A percentile compares a stretch with the other conserved stretches of the same genome.
Conservation (phyloP, 2,888 invertebrate genomes). For the Protonemura montana region DNA sequence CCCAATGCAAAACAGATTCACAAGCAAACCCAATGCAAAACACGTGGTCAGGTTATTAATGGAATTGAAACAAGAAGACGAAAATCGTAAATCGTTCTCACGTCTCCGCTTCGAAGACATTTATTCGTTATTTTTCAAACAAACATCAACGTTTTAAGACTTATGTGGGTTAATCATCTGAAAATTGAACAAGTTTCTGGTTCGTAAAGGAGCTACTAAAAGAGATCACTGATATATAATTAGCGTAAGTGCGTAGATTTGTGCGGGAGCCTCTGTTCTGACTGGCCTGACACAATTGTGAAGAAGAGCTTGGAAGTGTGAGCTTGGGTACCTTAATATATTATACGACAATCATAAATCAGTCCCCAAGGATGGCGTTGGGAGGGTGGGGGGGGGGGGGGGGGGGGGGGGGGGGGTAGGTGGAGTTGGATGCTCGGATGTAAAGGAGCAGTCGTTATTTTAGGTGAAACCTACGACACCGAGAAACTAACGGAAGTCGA, state of each 20-base stretch:
- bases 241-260: neutral
- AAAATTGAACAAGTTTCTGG: neutral
- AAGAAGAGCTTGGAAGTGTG: slow-evolving; percentile 1
- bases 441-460: slow-evolving; percentile 39
- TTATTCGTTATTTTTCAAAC: neutral
- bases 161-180: neutral
- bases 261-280: neutral
- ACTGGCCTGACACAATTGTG: neutral
- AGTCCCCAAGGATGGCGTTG: slow-evolving; percentile 8
- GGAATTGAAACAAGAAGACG: neutral
- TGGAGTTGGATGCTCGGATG: neutral
- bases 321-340: slow-evolving; percentile 21
- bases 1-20: too few relatives aligned
- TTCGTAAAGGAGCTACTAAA: neutral
- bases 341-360: slow-evolving; percentile 38
- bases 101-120: neutral
- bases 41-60: neutral
- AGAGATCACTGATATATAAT: neutral
- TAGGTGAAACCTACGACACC: slow-evolving; percentile 27
- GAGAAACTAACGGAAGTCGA: slow-evolving; percentile 26
- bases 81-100: neutral
- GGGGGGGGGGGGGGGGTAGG: slow-evolving; percentile 12
- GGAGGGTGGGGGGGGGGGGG: neutral
- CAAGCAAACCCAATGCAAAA: neutral
- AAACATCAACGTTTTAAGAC: neutral